Evolutionary conservation across 1,140 invertebrate species (phyloP).

Genomic region (Atta texana): DNA sequence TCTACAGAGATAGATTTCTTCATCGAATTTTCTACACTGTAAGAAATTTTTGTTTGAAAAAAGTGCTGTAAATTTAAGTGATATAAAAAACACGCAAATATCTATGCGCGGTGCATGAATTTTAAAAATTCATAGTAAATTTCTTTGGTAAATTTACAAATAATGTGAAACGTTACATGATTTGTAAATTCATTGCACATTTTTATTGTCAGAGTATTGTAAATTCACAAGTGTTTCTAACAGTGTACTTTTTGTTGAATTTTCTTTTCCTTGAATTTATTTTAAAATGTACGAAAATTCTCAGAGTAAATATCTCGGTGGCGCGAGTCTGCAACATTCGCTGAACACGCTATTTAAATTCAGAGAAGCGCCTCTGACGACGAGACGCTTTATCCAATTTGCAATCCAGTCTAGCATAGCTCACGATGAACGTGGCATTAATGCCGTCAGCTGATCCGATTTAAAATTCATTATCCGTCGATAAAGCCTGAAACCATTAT

Average conservation of each 20-base stretch:
- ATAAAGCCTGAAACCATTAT: slow-evolving; percentile 77
- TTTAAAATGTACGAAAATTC: slow-evolving; percentile 16
- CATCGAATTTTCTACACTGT: neutral
- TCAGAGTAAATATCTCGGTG: slow-evolving; percentile 32
- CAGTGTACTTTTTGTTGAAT: neutral
- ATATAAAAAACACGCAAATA: no score
- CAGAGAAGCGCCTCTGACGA: slow-evolving; percentile 52
- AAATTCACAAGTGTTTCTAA: no score
- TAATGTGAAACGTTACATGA: no score
- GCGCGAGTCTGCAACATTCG: slow-evolving; percentile 16
- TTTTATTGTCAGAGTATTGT: no score
- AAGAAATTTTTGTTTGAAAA: no score
- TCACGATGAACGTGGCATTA: slow-evolving; percentile 70
- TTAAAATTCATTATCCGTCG: slow-evolving; percentile 78
- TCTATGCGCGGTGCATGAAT: no score
- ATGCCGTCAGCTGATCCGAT: slow-evolving; percentile 74
- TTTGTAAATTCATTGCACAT: no score
- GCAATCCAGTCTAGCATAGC: slow-evolving; percentile 73
- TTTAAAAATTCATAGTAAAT: no score
- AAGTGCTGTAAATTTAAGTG: no score
- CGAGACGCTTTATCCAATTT: slow-evolving; percentile 71
- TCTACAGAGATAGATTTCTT: neutral
- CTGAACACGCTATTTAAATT: slow-evolving; percentile 55
- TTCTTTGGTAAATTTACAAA: no score
- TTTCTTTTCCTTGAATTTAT: slow-evolving; percentile 21